Percentiles rank a stretch among this genome's conserved stretches.
These are phyloP conservation scores for Tenualosa ilisha DNA, from an alignment of 2,797 vertebrate species.

Conservation along the genomic window DNA sequence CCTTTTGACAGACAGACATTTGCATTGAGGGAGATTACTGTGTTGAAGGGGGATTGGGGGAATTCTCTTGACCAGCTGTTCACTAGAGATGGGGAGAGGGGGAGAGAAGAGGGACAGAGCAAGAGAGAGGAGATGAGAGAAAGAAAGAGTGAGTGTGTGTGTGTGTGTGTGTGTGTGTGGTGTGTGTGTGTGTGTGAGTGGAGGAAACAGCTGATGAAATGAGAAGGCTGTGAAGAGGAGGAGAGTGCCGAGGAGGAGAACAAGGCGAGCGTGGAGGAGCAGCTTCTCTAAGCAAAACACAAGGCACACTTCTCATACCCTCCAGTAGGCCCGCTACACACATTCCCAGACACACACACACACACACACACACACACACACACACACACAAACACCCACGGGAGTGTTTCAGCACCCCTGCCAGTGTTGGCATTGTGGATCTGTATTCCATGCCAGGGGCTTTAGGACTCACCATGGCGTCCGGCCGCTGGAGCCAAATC, in stretches of 20 bases:
- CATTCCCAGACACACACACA: background rate
- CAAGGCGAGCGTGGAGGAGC: background rate
- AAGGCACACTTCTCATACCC: background rate
- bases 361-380: constrained; percentile 22
- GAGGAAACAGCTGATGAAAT: background rate
- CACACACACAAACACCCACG: constrained; percentile 20
- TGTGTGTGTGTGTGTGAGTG: background rate
- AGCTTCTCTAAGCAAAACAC: background rate
- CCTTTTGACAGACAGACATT: constrained; percentile 49
- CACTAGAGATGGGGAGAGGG: constrained; percentile 40
- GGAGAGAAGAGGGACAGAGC: constrained; percentile 19
- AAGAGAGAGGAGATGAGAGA: background rate
- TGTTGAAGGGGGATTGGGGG: constrained; percentile 47
- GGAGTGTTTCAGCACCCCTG: constrained; percentile 6
- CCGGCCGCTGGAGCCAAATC: constrained; percentile 24
- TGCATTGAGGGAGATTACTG: constrained; percentile 53
- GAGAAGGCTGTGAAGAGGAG: background rate
- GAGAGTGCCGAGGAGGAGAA: background rate
- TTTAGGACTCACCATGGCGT: constrained; percentile 21
- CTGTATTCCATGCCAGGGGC: constrained; percentile 29
- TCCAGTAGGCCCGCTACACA: background rate
- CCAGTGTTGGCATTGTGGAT: constrained; percentile 36
- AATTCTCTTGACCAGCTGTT: constrained; percentile 55
- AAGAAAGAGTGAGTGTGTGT: background rate
- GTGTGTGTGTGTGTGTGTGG: background rate